phyloP scores from a whole-genome alignment of 2,888 invertebrate genomes.

The Epsilonema sp. region DNA sequence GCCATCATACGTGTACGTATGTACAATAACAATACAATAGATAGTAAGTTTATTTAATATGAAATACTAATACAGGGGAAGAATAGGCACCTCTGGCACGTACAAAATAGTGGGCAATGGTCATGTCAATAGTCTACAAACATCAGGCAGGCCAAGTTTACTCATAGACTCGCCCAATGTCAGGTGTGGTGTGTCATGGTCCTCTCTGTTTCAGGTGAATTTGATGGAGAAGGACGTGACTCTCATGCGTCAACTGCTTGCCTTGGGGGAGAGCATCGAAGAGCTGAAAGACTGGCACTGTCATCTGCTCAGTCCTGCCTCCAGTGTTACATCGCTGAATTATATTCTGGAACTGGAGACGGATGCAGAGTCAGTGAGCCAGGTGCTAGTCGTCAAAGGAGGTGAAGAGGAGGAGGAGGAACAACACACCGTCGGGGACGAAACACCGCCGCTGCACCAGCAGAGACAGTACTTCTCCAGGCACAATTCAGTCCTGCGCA shows the following conservation, averaged over 20 bases:
- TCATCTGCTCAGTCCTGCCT: neutral
- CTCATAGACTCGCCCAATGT: too few species aligned
- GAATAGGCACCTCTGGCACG: too few species aligned
- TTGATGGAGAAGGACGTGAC: conserved; percentile 8
- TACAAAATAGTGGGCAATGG: too few species aligned
- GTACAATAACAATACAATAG: too few species aligned
- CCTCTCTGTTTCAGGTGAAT: conserved; percentile 2
- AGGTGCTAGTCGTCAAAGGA: neutral
- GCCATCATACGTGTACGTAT: too few species aligned
- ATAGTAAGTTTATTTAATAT: too few species aligned
- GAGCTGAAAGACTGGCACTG: neutral
- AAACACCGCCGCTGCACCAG: conserved; percentile 1
- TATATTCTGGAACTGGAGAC: neutral
- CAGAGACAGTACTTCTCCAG: conserved; percentile 23
- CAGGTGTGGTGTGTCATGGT: too few species aligned
- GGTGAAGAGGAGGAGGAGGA: conserved; percentile 12
- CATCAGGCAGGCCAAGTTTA: too few species aligned
- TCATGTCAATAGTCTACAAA: too few species aligned
- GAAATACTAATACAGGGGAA: too few species aligned
- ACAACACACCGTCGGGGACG: neutral
- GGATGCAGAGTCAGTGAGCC: conserved; percentile 10
- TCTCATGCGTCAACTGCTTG: conserved; percentile 6
- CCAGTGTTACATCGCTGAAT: neutral
- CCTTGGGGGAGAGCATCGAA: conserved; percentile 3
- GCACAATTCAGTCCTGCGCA: conserved; percentile 24